A percentile compares a stretch with the other conserved stretches of the same genome.
phyloP scores from a whole-genome alignment of 2,888 invertebrate genomes.

The Rutpela maculata region DNA sequence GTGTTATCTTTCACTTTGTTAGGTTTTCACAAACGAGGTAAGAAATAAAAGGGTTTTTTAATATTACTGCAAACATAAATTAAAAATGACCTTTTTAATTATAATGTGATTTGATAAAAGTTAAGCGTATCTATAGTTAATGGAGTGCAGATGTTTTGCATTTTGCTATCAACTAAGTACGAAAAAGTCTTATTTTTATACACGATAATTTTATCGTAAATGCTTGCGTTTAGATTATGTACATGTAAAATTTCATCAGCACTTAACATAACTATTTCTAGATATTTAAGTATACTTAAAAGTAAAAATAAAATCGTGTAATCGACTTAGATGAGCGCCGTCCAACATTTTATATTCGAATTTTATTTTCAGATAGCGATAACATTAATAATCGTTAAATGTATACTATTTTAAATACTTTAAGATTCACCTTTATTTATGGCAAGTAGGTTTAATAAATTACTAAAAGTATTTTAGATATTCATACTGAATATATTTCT shows the following conservation, averaged over 20 bases:
- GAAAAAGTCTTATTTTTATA: constrained; percentile 56
- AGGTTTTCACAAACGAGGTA: neutral
- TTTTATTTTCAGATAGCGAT: constrained; percentile 37
- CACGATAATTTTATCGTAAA: constrained; percentile 55
- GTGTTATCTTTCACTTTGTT: neutral
- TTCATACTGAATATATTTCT: constrained; percentile 2
- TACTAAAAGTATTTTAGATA: constrained; percentile 28
- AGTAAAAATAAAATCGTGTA: constrained; percentile 42
- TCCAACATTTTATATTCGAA: constrained; percentile 34
- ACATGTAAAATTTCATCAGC: constrained; percentile 61
- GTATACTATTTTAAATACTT: constrained; percentile 30
- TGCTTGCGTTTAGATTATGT: constrained; percentile 57
- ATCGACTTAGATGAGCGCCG: constrained; percentile 33
- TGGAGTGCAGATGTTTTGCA: constrained; percentile 61
- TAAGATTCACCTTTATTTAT: constrained; percentile 29
- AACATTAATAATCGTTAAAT: constrained; percentile 43
- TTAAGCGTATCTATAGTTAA: constrained; percentile 54
- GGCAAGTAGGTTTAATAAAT: constrained; percentile 24
- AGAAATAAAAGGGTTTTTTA: neutral
- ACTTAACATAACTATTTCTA: constrained; percentile 60
- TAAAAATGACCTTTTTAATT: constrained; percentile 46
- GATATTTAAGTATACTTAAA: constrained; percentile 35
- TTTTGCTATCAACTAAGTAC: constrained; percentile 55
- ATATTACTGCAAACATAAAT: neutral
- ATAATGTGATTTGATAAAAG: constrained; percentile 54